These are phyloP conservation scores for Amphipoea lucens DNA, from an alignment of 2,888 invertebrate species.

Conservation along the genomic window DNA sequence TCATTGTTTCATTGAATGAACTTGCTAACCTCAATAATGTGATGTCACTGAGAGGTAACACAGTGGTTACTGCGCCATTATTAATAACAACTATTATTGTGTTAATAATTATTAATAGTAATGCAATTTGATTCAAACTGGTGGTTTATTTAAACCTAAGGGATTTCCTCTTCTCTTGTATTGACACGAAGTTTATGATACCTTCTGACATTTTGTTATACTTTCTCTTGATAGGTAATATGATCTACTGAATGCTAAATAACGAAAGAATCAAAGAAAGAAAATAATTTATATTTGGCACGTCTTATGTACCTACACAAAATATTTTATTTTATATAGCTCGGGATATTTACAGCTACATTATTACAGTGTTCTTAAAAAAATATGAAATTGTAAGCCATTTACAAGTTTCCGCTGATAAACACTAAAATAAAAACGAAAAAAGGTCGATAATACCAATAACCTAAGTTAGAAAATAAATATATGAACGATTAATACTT, in stretches of 20 bases:
- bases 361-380: background rate
- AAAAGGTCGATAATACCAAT: background rate
- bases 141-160: conserved; percentile 24
- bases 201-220: background rate
- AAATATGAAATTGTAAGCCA: background rate
- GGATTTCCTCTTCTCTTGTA: background rate
- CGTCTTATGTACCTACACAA: too few relatives aligned
- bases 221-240: background rate
- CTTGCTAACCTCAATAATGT: conserved; percentile 21
- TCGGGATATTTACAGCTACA: background rate
- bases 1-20: conserved; percentile 32
- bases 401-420: background rate
- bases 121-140: conserved; percentile 16
- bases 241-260: background rate
- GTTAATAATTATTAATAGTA: conserved; percentile 16
- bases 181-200: background rate
- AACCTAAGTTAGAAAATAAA: background rate
- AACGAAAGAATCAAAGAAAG: background rate
- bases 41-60: conserved; percentile 13
- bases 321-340: background rate
- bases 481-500: background rate
- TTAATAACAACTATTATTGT: background rate
- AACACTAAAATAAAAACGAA: background rate
- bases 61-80: conserved; percentile 7
- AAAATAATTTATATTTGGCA: background rate